Base-by-base conservation (phyloP, 2,888 invertebrate genomes). In the Drosophila anomalipes region DNA sequence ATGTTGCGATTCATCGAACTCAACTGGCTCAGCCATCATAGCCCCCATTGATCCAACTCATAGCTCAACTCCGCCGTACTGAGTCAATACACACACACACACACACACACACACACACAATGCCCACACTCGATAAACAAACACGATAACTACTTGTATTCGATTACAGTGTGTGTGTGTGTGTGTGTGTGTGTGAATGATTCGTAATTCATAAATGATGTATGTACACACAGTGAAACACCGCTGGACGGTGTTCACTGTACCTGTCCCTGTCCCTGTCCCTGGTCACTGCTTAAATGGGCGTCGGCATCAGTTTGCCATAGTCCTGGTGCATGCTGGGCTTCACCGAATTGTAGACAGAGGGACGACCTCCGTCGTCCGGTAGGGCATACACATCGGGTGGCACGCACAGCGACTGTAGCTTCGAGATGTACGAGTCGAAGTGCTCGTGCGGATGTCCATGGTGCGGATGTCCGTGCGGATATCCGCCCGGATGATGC, bases 401-500 rank as follows among this genome's bases (percentile, higher is more conserved):
- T 30, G 97, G 97, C 6, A 96, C 96, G 94, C 98, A 98, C 66
- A 98, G 95, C 47, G 97, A 97, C 93, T 98, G 98, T 83, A 98
- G 95, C 93, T 98, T 98, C 83, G 97, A 97, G 91, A 98, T 95
- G 94, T 98, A 98, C 82, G 97, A 97, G 94, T 98, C 98, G 93
- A 98, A 97, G 94, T 98, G 98, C 92, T 98, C 98, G 92, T 97
- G 97, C 74, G 97, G 95, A 91, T 96, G 95, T 3, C 72, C 54
- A 9, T 97, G 97, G 32, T 63, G 87, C 58, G 79, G 72, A 51
- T 82, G 82, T 4, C 86, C 85, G 80, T 91, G 66, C 91, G 94
- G 73, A 94, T 92, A 91, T 32, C 86, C 76, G 35, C 90, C 91
- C 7, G 93, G 90, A 86, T 91, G 70, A 93, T 94, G 70, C 16